Base-by-base conservation (phyloP, 2,113 vertebrate genomes). In the Lanius collurio region DNA sequence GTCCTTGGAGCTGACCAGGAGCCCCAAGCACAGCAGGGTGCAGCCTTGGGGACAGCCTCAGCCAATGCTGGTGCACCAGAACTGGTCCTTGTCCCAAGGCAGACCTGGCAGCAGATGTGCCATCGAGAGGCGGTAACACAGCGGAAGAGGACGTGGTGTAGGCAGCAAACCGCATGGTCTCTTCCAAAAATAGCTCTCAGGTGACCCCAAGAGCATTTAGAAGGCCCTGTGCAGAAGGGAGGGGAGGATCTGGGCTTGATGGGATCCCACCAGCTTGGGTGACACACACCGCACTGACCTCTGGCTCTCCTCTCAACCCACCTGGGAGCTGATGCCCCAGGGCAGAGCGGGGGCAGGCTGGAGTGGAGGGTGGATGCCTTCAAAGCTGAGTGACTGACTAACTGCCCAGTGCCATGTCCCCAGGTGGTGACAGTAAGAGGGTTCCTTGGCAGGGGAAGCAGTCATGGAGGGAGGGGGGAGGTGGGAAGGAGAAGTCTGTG, bases 131-230 rank as follows among this genome's bases (percentile, higher is more conserved):
- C 3, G 10, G 56, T 41, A 11, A 42, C 1, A 1, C n/a, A 26
- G 70, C 0, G 0, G 47, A 50, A 90, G 19, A 18, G 35, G n/a
- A 56, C 3, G 0, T 24, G 53, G 52, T 13, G 2, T 27, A 76
- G 67, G 70, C 67, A 68, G 67, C 39, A 89, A 83, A 76, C 28
- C 30, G 33, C 41, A 9, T 5, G 20, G 16, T 44, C 44, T 83
- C 7, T 4, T 33, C 57, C 2, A 3, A 68, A 88, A 89, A 83
- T 39, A 83, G 16, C 1, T 0, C 39, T 56, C 1, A 2, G 35
- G 30, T 91, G 71, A 75, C 44, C 35, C 67, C 13, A 4, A 1
- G 9, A 86, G 57, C 39, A 49, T 91, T 80, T 35, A 42, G 30
- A 69, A 76, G 49, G 39, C 14, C 18, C 21, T 0, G 1, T 47